These are phyloP conservation scores for Timema cristinae DNA, from an alignment of 2,888 invertebrate genomes.

Conservation along the genomic window DNA sequence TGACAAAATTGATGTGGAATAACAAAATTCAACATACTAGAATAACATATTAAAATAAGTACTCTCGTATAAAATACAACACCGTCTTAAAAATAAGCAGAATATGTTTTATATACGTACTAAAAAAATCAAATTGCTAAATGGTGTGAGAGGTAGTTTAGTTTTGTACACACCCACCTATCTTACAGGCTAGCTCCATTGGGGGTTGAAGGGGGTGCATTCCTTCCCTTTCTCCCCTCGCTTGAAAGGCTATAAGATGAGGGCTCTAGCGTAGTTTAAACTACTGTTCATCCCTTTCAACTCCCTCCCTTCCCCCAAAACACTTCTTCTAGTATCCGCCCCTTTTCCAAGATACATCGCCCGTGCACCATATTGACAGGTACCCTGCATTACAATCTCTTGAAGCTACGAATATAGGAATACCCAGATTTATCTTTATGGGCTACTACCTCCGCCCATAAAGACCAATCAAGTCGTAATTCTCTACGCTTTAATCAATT, in stretches of 20 bases:
- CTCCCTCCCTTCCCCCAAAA: not conserved
- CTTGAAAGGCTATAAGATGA: too few relatives aligned
- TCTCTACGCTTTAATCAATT: conserved; percentile 30
- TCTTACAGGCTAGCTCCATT: not conserved
- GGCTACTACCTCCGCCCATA: conserved; percentile 30
- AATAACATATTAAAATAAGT: too few relatives aligned
- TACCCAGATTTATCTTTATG: conserved; percentile 31
- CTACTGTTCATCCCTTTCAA: not conserved
- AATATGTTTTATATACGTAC: too few relatives aligned
- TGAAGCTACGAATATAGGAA: conserved; percentile 2
- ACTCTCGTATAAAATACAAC: too few relatives aligned
- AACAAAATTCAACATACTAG: too few relatives aligned
- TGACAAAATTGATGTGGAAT: too few relatives aligned
- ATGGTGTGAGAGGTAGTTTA: conserved; percentile 10
- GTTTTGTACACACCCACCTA: too few relatives aligned
- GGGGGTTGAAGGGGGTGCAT: not conserved
- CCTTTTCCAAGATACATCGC: conserved; percentile 8
- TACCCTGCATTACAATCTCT: conserved; percentile 2
- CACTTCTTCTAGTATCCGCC: not conserved
- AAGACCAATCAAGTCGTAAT: conserved; percentile 31
- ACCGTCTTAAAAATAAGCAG: too few relatives aligned
- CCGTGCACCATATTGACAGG: conserved; percentile 14
- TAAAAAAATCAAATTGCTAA: conserved; percentile 8
- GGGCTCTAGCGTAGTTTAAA: conserved; percentile 12
- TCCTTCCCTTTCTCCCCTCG: not conserved